Percentiles rank a stretch among this genome's conserved stretches.
Conservation (phyloP, 2,797 vertebrate species). For the Gobionotothen gibberifrons region DNA sequence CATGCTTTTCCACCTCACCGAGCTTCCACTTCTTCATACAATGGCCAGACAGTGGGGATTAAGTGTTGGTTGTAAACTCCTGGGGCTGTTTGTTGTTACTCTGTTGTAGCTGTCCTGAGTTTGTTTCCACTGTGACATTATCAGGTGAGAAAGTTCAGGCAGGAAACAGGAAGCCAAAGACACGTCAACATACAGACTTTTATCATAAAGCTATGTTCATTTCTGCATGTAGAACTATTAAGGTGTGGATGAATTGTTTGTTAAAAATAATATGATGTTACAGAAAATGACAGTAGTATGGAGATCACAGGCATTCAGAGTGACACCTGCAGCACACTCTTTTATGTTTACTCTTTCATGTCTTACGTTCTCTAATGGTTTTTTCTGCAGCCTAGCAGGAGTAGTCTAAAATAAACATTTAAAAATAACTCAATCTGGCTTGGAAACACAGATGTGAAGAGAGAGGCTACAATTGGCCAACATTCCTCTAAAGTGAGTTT, state of each 20-base stretch:
- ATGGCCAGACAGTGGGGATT: slow-evolving; percentile 2
- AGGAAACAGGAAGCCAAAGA: slow-evolving; percentile 67
- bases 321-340: slow-evolving; percentile 11
- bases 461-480: neutral
- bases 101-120: neutral
- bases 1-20: slow-evolving; percentile 44
- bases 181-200: slow-evolving; percentile 5
- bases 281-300: slow-evolving; percentile 18
- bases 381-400: neutral
- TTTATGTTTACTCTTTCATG: slow-evolving; percentile 19
- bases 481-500: slow-evolving; percentile 1
- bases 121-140: slow-evolving; percentile 22
- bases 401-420: slow-evolving; percentile 32
- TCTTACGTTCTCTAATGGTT: slow-evolving; percentile 24
- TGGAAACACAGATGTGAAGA: neutral
- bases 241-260: neutral
- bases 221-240: slow-evolving; percentile 1
- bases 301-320: slow-evolving; percentile 27
- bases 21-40: slow-evolving; percentile 11
- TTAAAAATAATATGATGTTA: slow-evolving; percentile 11
- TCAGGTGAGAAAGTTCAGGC: slow-evolving; percentile 36
- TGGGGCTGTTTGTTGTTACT: neutral
- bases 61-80: slow-evolving; percentile 21
- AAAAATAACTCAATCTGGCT: slow-evolving; percentile 47
- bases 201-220: slow-evolving; percentile 12